Evolutionary conservation across 2,797 vertebrate genomes (phyloP), one percentile per base, ranked within the genome.

Genomic region (Takifugu rubripes): DNA sequence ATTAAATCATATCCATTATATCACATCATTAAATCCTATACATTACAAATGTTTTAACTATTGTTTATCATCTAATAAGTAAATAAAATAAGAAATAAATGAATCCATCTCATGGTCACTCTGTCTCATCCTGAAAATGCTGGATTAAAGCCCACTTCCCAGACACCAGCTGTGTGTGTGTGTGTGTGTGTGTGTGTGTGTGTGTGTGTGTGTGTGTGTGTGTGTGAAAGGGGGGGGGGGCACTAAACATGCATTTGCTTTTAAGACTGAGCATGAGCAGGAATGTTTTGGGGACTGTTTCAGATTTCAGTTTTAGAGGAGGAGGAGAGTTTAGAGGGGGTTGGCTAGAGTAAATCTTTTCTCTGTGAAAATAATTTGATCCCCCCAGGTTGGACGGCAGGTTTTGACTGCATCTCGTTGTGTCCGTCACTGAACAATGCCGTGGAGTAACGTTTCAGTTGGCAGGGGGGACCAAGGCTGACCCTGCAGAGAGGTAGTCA

Each of bases 361-460:
- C 75, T 89, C 82, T 81, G 73, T 81, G 81, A 83, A 72, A 84
- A 88, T 79, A 87, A 89, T 82, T 88, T 77, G 89, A 88, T 90
- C 83, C 83, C 64, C 56, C 1, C 2, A 27, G 71, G 83, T 82
- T 82, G 81, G 81, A 83, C 87, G 64, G 73, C 82, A 76, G 83
- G 76, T 88, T 82, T 84, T 89, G 83, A 90, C 84, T 89, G 78
- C 77, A 84, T 88, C 83, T 91, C 91, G 59, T 90, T 88, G 82
- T 74, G 90, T 92, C 87, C 79, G 66, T 90, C 87, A 72, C 84
- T 93, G 92, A 97, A 95, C 83, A 88, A 87, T 77, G 93, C 92
- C 74, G 92, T 82, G 92, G 95, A 77, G 89, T 95, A 81, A 91
- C 89, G 48, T 97, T 97, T 88, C 93, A 92, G 70, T 85, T 87